Evolutionary conservation across 2,888 invertebrate species (phyloP).

Genomic region (Cylindroiulus punctatus): DNA sequence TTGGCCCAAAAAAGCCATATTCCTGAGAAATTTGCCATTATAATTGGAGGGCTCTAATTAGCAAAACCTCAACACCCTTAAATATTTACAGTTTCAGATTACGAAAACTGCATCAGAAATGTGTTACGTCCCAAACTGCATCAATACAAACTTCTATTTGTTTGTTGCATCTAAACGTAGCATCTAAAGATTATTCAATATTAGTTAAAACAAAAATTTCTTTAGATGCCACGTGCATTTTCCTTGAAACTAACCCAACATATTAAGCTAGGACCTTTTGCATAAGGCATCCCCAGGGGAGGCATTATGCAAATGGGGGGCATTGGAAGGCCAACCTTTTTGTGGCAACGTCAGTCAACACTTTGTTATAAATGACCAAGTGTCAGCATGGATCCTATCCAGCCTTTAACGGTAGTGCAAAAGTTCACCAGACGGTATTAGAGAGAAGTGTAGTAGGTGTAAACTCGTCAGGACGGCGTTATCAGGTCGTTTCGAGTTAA

Average conservation of each 20-base stretch:
- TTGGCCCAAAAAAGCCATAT: background rate
- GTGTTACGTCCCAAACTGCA: too few relatives aligned
- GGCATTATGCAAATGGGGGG: background rate
- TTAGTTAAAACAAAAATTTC: too few relatives aligned
- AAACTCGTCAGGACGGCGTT: constrained; percentile 15
- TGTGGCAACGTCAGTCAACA: constrained; percentile 25
- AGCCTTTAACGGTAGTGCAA: background rate
- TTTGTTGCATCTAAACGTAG: too few relatives aligned
- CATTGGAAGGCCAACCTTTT: background rate
- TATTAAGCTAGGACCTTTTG: background rate
- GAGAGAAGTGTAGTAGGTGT: background rate
- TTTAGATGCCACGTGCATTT: too few relatives aligned
- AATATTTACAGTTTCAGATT: too few relatives aligned
- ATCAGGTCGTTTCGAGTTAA: constrained; percentile 16
- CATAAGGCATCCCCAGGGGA: constrained; percentile 26
- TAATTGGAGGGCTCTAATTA: too few relatives aligned
- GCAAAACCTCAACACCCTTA: too few relatives aligned
- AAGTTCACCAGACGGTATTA: background rate
- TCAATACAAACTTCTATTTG: too few relatives aligned
- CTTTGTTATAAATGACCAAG: constrained; percentile 4
- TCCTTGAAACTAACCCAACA: too few relatives aligned
- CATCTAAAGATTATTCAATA: too few relatives aligned
- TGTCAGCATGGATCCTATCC: background rate
- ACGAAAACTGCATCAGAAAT: too few relatives aligned
- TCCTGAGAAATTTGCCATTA: background rate